Evolutionary conservation across 2,888 invertebrate species (phyloP).

Genomic region (Melieria omissa): DNA sequence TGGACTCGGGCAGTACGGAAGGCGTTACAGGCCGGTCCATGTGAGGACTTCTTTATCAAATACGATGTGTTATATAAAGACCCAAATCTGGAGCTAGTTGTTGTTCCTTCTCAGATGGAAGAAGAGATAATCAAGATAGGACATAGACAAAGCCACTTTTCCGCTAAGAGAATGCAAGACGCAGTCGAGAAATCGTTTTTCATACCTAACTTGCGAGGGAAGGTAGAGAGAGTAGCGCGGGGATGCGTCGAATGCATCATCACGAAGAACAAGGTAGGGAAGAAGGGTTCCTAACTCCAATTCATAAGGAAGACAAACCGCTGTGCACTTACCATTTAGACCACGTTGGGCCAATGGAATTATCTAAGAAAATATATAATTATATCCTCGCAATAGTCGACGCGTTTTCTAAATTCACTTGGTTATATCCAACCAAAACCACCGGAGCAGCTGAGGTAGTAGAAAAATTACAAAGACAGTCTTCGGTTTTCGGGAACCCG

Average conservation of each 20-base stretch:
- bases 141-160: constrained; percentile 48
- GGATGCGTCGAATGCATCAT: constrained; percentile 41
- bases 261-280: constrained; percentile 31
- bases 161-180: constrained; percentile 33
- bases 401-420: constrained; percentile 55
- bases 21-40: constrained; percentile 23
- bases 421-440: constrained; percentile 55
- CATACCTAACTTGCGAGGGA: constrained; percentile 36
- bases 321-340: constrained; percentile 34
- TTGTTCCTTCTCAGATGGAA: constrained; percentile 56
- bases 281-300: constrained; percentile 37
- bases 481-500: constrained; percentile 40
- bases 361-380: constrained; percentile 47
- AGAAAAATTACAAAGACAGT: constrained; percentile 45
- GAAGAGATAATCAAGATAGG: constrained; percentile 55
- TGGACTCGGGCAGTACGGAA: constrained; percentile 33
- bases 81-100: constrained; percentile 42
- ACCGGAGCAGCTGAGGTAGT: constrained; percentile 52
- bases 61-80: constrained; percentile 32
- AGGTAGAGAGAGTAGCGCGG: constrained; percentile 35
- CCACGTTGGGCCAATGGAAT: constrained; percentile 38
- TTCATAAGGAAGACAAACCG: constrained; percentile 38
- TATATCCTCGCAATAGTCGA: constrained; percentile 50
- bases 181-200: constrained; percentile 36
- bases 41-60: constrained; percentile 37